These are phyloP conservation scores for Daphoenositta chrysoptera DNA, from an alignment of 2,113 vertebrate species.

Conservation along the genomic window DNA sequence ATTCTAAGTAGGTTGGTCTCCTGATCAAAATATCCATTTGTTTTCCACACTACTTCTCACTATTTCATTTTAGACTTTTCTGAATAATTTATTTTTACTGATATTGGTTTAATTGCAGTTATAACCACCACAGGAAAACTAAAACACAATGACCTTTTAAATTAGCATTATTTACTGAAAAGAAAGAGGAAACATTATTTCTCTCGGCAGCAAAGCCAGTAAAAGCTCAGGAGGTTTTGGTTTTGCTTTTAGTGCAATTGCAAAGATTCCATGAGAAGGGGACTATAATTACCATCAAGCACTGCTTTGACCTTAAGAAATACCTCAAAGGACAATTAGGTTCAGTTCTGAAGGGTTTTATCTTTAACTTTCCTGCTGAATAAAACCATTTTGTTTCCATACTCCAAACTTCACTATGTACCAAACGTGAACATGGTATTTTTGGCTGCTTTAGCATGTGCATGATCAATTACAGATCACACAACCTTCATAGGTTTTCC, in stretches of 20 bases:
- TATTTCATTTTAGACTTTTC: not conserved
- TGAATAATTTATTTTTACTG: constrained; percentile 10
- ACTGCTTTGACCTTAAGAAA: constrained; percentile 46
- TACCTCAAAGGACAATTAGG: constrained; percentile 47
- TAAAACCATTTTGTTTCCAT: constrained; percentile 12
- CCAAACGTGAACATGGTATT: constrained; percentile 36
- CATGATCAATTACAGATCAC: constrained; percentile 57
- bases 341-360: constrained; percentile 27
- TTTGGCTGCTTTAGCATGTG: constrained; percentile 24
- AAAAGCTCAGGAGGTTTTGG: not conserved
- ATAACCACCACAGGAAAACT: not conserved
- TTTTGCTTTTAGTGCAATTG: not conserved
- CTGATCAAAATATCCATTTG: not conserved
- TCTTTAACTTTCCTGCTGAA: constrained; percentile 42
- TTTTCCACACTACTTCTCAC: not conserved
- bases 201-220: not conserved
- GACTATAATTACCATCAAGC: not conserved
- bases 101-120: not conserved
- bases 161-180: not conserved
- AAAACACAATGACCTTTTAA: constrained; percentile 16
- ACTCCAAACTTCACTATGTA: constrained; percentile 9
- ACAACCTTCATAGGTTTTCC: constrained; percentile 51
- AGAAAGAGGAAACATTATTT: not conserved
- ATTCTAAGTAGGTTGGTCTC: not conserved
- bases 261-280: not conserved